Evolutionary conservation across 2,797 vertebrate species (phyloP).

Genomic region (Melanotaenia pygmaea): DNA sequence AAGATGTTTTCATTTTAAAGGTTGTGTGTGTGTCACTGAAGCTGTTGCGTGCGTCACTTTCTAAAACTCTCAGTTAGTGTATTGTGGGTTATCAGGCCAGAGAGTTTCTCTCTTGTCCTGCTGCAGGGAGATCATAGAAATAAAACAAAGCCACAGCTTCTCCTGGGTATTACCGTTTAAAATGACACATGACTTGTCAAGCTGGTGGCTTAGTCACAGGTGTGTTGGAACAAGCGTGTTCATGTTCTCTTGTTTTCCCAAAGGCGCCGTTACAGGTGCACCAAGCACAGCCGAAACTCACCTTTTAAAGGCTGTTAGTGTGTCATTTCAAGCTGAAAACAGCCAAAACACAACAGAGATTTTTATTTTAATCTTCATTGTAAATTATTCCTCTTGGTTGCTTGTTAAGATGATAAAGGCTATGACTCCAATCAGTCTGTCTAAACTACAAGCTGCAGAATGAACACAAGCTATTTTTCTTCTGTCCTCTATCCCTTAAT

Average conservation of each 20-base stretch:
- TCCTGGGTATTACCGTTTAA: constrained; percentile 21
- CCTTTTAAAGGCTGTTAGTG: constrained; percentile 45
- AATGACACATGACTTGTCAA: constrained; percentile 56
- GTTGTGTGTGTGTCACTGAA: constrained; percentile 71
- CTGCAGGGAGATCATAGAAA: constrained; percentile 40
- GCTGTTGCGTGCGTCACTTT: constrained; percentile 66
- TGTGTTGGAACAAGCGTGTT: constrained; percentile 71
- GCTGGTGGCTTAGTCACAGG: constrained; percentile 64
- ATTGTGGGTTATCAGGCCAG: constrained; percentile 13
- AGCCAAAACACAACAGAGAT: constrained; percentile 8
- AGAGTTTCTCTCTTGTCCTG: constrained; percentile 38
- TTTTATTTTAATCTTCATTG: neutral
- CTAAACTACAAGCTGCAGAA: constrained; percentile 33
- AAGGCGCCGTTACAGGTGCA: constrained; percentile 43
- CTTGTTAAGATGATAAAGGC: constrained; percentile 15
- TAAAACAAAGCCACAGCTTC: constrained; percentile 37
- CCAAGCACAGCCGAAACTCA: constrained; percentile 34
- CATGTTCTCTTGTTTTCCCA: constrained; percentile 49
- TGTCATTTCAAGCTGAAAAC: constrained; percentile 39
- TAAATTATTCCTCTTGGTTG: neutral
- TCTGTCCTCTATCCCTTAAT: constrained; percentile 62
- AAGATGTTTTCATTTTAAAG: constrained; percentile 74
- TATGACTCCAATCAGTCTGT: constrained; percentile 44
- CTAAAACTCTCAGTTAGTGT: constrained; percentile 1
- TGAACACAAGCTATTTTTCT: constrained; percentile 31